Evolutionary conservation across 2,113 vertebrate species (phyloP).

Genomic region (Corythoichthys haematopterus): DNA sequence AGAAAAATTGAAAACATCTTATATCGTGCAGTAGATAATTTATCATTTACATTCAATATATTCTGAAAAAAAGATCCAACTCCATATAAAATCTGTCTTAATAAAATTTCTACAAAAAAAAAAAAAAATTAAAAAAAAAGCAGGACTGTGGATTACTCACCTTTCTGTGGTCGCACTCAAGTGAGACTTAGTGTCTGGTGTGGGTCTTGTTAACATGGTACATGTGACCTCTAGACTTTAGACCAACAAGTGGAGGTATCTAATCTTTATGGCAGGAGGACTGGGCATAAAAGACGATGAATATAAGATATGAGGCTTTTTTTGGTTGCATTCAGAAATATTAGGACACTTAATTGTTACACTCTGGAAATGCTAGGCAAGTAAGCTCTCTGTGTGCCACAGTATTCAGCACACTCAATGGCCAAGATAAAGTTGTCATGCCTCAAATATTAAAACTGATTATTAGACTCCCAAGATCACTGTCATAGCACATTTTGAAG

Average conservation of each 20-base stretch:
- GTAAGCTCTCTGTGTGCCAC: no score
- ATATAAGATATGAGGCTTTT: not conserved
- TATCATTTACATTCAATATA: not conserved
- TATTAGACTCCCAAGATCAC: no score
- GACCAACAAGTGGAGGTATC: constrained; percentile 10
- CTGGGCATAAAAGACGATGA: not conserved
- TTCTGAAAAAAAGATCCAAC: not conserved
- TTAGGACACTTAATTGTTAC: not conserved
- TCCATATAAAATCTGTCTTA: not conserved
- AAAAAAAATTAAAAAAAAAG: not conserved
- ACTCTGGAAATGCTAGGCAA: no score
- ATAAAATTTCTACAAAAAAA: not conserved
- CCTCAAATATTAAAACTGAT: no score
- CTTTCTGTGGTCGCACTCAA: constrained; percentile 13
- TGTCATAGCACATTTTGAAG: no score
- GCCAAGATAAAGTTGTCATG: not conserved
- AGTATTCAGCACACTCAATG: not conserved
- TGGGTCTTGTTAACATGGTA: constrained; percentile 35
- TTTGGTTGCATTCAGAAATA: not conserved
- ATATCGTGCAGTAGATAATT: not conserved
- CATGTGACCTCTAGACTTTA: constrained; percentile 44
- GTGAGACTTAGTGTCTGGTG: not conserved
- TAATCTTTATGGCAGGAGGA: constrained; percentile 54
- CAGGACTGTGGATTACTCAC: constrained; percentile 30
- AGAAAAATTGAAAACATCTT: not conserved